Base-by-base conservation (phyloP, 2,888 invertebrate species). In the Branchipolynoe longqiensis region DNA sequence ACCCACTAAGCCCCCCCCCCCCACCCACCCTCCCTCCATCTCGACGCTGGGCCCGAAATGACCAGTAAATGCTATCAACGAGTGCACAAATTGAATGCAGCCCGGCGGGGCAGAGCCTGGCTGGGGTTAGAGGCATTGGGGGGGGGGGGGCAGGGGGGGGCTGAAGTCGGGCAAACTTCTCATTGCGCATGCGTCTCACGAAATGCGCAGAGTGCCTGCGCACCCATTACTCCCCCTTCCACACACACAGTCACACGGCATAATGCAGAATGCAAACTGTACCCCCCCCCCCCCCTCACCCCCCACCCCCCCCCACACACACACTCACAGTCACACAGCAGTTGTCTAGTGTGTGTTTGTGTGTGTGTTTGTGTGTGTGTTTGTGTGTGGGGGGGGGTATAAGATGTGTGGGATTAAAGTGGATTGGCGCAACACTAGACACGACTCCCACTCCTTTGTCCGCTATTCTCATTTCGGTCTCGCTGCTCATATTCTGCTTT, bases 21-120 rank as follows among this genome's bases (percentile, higher is more conserved):
- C 56, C 31, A 62, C 62, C 25, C 73, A 73, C 33, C 33, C 73
- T 40, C 12, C 73, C 22, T 22, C 22, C 1, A 38, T n/a, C n/a
- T n/a, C n/a, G n/a, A n/a, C n/a, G n/a, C n/a, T n/a, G n/a, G n/a
- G n/a, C n/a, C n/a, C 73, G 38, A 73, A 73, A 73, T 73, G 41
- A 40, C 40, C 41, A 78, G 78, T 54, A 78, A 78, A 78, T 28
- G 78, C 54, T n/a, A 78, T 78, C 78, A 78, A n/a, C 69, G 12
- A 48, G n/a, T 25, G 31, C 31, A 78, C 25, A 41, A 78, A 78
- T 78, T 78, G 78, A 78, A 78, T 78, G 78, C 78, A 18, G 18
- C 48, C n/a, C n/a, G n/a, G n/a, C n/a, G n/a, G n/a, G n/a, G n/a
- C n/a, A n/a, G n/a, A n/a, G n/a, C n/a, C n/a, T n/a, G n/a, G n/a